These are phyloP conservation scores for Onthophagus sagittarius DNA, from an alignment of 2,888 invertebrate species.

Conservation along the genomic window DNA sequence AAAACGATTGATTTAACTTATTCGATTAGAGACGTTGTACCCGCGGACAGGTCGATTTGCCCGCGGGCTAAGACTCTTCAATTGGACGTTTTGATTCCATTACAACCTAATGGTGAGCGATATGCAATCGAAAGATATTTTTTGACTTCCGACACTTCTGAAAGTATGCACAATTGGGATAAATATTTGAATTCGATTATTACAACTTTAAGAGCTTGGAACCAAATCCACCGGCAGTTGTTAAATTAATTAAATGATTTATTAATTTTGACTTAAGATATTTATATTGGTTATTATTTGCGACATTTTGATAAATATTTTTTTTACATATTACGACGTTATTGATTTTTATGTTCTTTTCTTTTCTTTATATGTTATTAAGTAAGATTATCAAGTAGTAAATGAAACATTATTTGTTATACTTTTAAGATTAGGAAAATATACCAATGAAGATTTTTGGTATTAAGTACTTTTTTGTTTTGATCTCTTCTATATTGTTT, in stretches of 20 bases:
- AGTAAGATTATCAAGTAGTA: neutral
- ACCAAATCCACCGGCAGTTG: slow-evolving; percentile 13
- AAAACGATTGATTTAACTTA: slow-evolving; percentile 44
- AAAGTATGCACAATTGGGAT: slow-evolving; percentile 51
- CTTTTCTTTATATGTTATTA: neutral
- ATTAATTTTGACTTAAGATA: slow-evolving; percentile 2
- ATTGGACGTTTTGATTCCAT: slow-evolving; percentile 37
- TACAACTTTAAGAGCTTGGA: slow-evolving; percentile 48
- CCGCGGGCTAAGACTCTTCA: slow-evolving; percentile 50
- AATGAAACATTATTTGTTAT: neutral
- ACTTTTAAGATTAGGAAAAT: neutral
- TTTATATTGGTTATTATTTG: neutral
- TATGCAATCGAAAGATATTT: slow-evolving; percentile 37
- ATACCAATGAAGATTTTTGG: neutral
- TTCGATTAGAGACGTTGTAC: slow-evolving; percentile 41
- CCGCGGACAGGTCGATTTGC: slow-evolving; percentile 49
- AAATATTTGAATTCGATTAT: slow-evolving; percentile 48
- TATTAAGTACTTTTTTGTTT: neutral
- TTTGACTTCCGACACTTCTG: slow-evolving; percentile 49
- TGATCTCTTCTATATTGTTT: neutral
- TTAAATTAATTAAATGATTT: neutral
- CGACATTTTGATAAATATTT: neutral
- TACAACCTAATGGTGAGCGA: slow-evolving; percentile 18
- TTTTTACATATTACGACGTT: neutral
- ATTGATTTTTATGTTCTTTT: neutral